Conservation (phyloP, 2,113 vertebrate species). For the Epinephelus lanceolatus region DNA sequence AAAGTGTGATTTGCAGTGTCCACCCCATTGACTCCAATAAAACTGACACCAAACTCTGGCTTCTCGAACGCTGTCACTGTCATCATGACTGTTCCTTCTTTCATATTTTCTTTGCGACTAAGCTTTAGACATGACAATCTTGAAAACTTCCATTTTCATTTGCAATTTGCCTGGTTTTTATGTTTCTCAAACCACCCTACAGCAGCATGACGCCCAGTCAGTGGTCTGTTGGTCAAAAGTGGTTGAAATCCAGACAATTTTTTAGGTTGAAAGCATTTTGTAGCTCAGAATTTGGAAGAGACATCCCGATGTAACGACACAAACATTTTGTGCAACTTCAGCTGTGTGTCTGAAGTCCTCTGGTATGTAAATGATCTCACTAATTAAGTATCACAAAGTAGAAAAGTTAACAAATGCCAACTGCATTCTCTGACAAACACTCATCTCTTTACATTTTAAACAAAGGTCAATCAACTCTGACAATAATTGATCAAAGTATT, state of each 20-base stretch:
- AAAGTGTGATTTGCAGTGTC: too few species aligned
- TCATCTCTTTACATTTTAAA: too few species aligned
- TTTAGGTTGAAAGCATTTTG: neutral
- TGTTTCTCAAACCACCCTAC: neutral
- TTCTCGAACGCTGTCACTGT: too few species aligned
- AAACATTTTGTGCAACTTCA: neutral
- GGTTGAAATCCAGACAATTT: neutral
- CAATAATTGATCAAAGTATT: too few species aligned
- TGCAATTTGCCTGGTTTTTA: neutral
- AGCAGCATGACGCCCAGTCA: neutral
- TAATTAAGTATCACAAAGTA: neutral
- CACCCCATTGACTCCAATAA: too few species aligned
- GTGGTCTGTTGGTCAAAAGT: neutral
- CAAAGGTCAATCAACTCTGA: too few species aligned
- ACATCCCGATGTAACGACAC: neutral
- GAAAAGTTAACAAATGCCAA: neutral
- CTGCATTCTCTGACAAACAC: neutral
- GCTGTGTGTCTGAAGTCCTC: neutral
- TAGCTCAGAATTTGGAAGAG: neutral
- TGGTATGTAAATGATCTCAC: neutral
- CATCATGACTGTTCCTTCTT: too few species aligned
- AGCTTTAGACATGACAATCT: neutral
- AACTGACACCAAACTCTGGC: too few species aligned
- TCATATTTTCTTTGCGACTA: too few species aligned
- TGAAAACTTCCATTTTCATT: neutral